Evolutionary conservation across 2,888 invertebrate genomes (phyloP), one percentile per base, ranked within the genome.

Genomic region (Vanessa cardui): DNA sequence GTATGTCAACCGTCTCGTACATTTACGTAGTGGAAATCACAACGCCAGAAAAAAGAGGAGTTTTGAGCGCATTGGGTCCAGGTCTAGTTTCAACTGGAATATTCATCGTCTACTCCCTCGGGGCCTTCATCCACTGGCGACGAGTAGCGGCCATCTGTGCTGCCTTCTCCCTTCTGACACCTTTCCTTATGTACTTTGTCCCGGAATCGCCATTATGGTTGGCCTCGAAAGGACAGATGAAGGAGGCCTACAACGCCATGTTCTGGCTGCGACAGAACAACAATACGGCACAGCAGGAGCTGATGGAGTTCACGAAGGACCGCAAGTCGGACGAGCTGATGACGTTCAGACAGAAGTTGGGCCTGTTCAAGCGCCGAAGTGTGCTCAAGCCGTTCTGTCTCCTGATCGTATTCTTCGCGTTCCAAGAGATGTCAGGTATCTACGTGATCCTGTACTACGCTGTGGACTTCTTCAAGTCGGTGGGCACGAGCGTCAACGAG

Each of bases 401-500:
- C 31, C 85, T 96, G 1, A 92, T 96, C 3, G 82, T 93, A 0
- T 96, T 96, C 85, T 94, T 96, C 79, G 84, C 95, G 12, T 94
- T 95, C 74, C 96, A 96, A 92, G 96, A 96, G 80, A 91, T 95
- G 78, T 95, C 95, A 0, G 96, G 96, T 0, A 95, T 96, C 63
- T 96, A 96, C 83, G 94, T 95, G 0, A 95, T 96, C 47, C 82
- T 96, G 54, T 96, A 95, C 78, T 96, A 96, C 79, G 95, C 96
- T 0, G 96, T 96, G 1, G 94, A 94, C 69, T 94, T 96, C 78
- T 95, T 96, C 80, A 93, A 95, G 73, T 94, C 95, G 18, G 94
- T 95, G 15, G 94, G 95, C 3, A 93, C 95, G 0, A 93, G 93
- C 67, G 88, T 95, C 21, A 94, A 96, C 76, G 95, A 95, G 71